Conservation (phyloP, 2,888 invertebrate species). For the Pyralis farinalis region DNA sequence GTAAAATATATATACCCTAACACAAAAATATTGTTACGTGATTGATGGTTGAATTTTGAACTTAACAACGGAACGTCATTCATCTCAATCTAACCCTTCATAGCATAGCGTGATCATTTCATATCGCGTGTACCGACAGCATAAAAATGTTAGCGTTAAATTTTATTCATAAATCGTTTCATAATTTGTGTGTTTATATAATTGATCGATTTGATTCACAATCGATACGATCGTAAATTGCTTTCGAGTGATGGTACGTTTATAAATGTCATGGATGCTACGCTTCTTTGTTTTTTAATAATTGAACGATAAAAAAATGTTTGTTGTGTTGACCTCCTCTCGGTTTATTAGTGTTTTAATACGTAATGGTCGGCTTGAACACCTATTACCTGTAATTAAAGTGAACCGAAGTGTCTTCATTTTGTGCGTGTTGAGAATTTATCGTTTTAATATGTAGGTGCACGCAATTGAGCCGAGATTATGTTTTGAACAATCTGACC, state of each 20-base stretch:
- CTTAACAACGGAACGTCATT: no score
- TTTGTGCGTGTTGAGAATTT: background rate
- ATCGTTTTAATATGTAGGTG: background rate
- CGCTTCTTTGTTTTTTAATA: slow-evolving; percentile 23
- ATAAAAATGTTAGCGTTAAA: slow-evolving; percentile 38
- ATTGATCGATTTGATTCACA: slow-evolving; percentile 40
- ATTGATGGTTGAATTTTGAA: slow-evolving; percentile 11
- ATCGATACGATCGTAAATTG: slow-evolving; percentile 19
- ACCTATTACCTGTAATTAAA: no score
- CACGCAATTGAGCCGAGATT: no score
- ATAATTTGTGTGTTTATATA: slow-evolving; percentile 42
- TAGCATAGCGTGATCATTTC: slow-evolving; percentile 41
- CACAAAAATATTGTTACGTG: no score
- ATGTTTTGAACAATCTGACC: background rate
- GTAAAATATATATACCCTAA: no score
- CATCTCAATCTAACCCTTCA: slow-evolving; percentile 36
- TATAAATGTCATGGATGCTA: slow-evolving; percentile 60
- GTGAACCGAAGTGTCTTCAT: no score
- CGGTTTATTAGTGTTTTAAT: background rate
- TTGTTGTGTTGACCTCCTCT: background rate
- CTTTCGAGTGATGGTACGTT: slow-evolving; percentile 35
- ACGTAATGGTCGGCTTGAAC: background rate
- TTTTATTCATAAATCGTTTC: slow-evolving; percentile 28
- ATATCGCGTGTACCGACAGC: slow-evolving; percentile 52
- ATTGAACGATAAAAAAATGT: slow-evolving; percentile 28